Base-by-base conservation (phyloP, 2,888 invertebrate genomes). In the Drosophila dives region DNA sequence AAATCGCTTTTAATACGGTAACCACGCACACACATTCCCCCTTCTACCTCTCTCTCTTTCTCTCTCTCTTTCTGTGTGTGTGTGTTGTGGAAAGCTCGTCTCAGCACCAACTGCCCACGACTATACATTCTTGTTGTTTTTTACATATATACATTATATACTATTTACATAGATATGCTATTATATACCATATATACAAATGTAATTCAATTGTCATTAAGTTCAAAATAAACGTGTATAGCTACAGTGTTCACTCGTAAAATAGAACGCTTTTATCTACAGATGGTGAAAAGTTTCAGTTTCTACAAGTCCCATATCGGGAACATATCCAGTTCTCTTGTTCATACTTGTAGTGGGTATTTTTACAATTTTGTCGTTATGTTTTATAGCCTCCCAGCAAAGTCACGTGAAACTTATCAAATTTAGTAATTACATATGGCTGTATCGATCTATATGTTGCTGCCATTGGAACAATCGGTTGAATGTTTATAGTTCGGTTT, bases 51-150 rank as follows among this genome's bases (percentile, higher is more conserved):
- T 12, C n/a, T 55, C 29, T 26, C 38, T 20, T n/a, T 29, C 12
- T 49, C 49, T 49, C 29, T 29, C 29, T 49, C 4, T 29, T 10
- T 49, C 26, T 38, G 33, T 54, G n/a, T 34, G 17, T 48, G 26
- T 36, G 32, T 20, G 45, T 49, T 64, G 34, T 48, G 49, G 11
- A 62, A 34, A 50, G 56, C 45, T 64, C 54, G 54, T 62, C 75
- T 79, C 59, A 68, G 48, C 49, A 59, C 62, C 69, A 65, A 75
- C 80, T 80, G 79, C 79, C 79, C 64, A 15, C 48, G 38, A 40
- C 56, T 8, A 55, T 49, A 73, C 80, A 83, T 86, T 88, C 80
- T 83, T 65, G 58, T 88, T 77, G 80, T 85, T 84, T 84, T 67
- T 66, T 54, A 83, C 48, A 69, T 38, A 53, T 56, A 75, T 49